Conservation (phyloP, 2,888 invertebrate genomes). For the Apamea monoglypha region DNA sequence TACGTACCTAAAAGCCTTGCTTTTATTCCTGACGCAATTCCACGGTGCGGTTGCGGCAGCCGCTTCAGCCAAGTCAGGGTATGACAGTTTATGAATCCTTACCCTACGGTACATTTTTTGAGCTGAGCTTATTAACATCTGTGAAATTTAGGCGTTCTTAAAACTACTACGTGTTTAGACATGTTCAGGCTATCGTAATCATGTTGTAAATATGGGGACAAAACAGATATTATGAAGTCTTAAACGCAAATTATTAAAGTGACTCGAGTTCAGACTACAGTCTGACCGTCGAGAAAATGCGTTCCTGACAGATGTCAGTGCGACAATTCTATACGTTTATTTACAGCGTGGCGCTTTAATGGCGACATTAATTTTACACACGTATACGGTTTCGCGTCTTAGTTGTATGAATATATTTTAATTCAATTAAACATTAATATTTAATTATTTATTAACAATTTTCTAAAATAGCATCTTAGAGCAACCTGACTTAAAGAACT, state of each 20-base stretch:
- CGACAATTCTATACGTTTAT: no score
- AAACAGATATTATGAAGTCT: not conserved
- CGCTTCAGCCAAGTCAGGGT: constrained; percentile 80
- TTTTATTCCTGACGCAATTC: constrained; percentile 69
- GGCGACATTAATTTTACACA: no score
- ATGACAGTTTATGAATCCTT: constrained; percentile 77
- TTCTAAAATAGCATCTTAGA: no score
- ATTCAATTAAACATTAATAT: no score
- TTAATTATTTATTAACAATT: no score
- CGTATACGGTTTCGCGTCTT: no score
- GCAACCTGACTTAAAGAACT: no score
- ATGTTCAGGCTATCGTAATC: not conserved
- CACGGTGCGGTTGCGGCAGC: constrained; percentile 76
- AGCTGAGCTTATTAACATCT: constrained; percentile 81
- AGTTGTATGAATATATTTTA: no score
- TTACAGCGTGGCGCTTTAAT: no score
- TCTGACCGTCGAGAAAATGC: no score
- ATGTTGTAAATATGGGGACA: not conserved
- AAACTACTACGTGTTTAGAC: not conserved
- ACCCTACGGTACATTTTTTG: constrained; percentile 79
- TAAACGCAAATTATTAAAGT: not conserved
- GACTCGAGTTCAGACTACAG: no score
- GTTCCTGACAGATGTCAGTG: no score
- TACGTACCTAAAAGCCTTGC: constrained; percentile 77
- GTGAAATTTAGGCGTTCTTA: constrained; percentile 35